These are phyloP conservation scores for Scytalopus superciliaris DNA, from an alignment of 2,113 vertebrate genomes.

Conservation along the genomic window DNA sequence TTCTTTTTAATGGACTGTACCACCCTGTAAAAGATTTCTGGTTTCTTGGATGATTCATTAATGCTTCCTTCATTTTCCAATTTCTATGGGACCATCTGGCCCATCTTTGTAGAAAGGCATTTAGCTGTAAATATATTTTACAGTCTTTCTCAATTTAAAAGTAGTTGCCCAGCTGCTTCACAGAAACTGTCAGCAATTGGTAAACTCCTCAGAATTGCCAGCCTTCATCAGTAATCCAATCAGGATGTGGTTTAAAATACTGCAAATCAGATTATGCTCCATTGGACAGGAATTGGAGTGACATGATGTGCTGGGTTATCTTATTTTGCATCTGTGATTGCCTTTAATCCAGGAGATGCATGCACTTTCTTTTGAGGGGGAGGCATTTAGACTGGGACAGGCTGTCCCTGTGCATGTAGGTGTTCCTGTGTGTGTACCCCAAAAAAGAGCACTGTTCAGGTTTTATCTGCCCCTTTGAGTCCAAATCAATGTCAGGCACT, in stretches of 20 bases:
- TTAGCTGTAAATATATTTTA: conserved; percentile 66
- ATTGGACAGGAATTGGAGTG: conserved; percentile 34
- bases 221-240: conserved; percentile 62
- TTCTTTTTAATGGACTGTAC: conserved; percentile 59
- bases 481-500: neutral
- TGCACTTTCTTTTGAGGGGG: neutral
- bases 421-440: neutral
- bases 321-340: conserved; percentile 51
- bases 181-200: conserved; percentile 60
- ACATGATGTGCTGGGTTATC: conserved; percentile 46
- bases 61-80: conserved; percentile 57
- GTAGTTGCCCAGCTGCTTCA: conserved; percentile 65
- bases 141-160: conserved; percentile 64
- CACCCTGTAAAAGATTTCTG: conserved; percentile 52
- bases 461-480: neutral
- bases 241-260: conserved; percentile 60
- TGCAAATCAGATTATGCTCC: conserved; percentile 51
- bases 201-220: conserved; percentile 55
- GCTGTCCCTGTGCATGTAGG: neutral
- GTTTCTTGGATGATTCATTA: conserved; percentile 63
- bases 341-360: neutral
- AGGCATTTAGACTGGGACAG: neutral
- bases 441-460: neutral
- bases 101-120: conserved; percentile 52
- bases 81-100: conserved; percentile 66